Conservation (phyloP, 2,888 invertebrate genomes). For the Ophonus ardosiacus region DNA sequence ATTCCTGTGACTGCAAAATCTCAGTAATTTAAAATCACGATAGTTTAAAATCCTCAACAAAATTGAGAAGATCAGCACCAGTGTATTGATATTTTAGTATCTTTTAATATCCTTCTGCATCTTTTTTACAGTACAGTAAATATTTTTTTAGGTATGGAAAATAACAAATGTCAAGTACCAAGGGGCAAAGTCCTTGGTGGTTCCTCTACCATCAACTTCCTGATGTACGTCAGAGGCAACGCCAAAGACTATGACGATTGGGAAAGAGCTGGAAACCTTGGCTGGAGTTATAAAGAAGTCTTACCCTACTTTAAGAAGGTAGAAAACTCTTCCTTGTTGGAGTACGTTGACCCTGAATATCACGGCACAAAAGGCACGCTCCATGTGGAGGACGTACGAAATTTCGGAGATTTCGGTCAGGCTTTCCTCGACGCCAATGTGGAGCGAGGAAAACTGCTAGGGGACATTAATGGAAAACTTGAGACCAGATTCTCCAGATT, state of each 20-base stretch:
- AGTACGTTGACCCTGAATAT: conserved; percentile 74
- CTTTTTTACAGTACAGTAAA: too few relatives aligned
- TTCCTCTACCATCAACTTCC: conserved; percentile 85
- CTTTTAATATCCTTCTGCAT: too few relatives aligned
- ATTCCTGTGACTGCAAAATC: too few relatives aligned
- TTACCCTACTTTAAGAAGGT: conserved; percentile 85
- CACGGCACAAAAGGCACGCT: conserved; percentile 74
- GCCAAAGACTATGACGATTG: conserved; percentile 84
- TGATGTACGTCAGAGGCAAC: conserved; percentile 85
- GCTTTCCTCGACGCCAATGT: neutral
- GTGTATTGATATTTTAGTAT: too few relatives aligned
- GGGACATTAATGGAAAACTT: conserved; percentile 67
- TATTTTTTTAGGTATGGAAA: conserved; percentile 78
- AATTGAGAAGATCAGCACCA: too few relatives aligned
- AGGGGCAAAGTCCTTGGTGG: conserved; percentile 91
- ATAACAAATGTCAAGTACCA: conserved; percentile 82
- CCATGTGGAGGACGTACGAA: conserved; percentile 71
- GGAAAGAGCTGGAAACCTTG: conserved; percentile 82
- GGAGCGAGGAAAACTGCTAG: conserved; percentile 42
- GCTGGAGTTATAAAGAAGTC: conserved; percentile 83
- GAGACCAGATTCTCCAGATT: conserved; percentile 75
- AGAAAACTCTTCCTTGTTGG: conserved; percentile 81
- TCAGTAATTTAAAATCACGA: too few relatives aligned
- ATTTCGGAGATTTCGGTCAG: neutral
- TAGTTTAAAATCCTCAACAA: too few relatives aligned